These are phyloP conservation scores for Crepidodera aurea DNA, from an alignment of 2,888 invertebrate species.

Conservation along the genomic window DNA sequence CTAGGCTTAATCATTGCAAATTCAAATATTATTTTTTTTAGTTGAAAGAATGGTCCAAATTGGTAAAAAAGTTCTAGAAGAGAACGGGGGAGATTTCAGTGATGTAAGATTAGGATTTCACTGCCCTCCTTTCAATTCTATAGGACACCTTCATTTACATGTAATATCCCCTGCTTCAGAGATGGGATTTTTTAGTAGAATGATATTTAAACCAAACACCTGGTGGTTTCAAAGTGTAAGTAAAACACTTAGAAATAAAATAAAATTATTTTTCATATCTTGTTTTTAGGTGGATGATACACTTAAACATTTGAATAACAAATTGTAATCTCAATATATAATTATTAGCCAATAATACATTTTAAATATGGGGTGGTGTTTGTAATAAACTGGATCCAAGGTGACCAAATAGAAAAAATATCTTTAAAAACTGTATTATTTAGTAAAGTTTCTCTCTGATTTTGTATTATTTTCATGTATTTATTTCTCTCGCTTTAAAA, in stretches of 20 bases:
- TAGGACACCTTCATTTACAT: constrained; percentile 86
- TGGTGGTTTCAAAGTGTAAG: constrained; percentile 87
- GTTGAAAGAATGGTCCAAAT: constrained; percentile 73
- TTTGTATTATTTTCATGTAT: too few relatives aligned
- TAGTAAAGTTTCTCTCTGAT: too few relatives aligned
- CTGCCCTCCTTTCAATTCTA: constrained; percentile 88
- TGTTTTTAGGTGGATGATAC: constrained; percentile 21
- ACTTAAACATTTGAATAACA: constrained; percentile 23
- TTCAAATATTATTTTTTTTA: constrained; percentile 58
- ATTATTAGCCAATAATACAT: too few relatives aligned
- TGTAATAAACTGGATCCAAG: too few relatives aligned
- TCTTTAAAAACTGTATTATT: too few relatives aligned
- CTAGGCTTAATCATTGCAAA: too few relatives aligned
- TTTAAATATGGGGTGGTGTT: too few relatives aligned
- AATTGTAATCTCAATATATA: not conserved
- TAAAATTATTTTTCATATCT: not conserved
- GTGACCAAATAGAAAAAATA: too few relatives aligned
- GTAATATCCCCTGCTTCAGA: constrained; percentile 80
- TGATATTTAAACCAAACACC: constrained; percentile 76
- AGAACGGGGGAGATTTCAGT: constrained; percentile 61
- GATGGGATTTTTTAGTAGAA: constrained; percentile 72
- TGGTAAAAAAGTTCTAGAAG: constrained; percentile 64
- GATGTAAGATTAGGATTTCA: constrained; percentile 79
- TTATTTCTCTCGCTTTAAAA: too few relatives aligned
- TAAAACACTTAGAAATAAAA: not conserved